Percentiles rank a stretch among this genome's conserved stretches.
phyloP scores from a whole-genome alignment of 2,888 invertebrate genomes.

The Agrochola lychnidis region DNA sequence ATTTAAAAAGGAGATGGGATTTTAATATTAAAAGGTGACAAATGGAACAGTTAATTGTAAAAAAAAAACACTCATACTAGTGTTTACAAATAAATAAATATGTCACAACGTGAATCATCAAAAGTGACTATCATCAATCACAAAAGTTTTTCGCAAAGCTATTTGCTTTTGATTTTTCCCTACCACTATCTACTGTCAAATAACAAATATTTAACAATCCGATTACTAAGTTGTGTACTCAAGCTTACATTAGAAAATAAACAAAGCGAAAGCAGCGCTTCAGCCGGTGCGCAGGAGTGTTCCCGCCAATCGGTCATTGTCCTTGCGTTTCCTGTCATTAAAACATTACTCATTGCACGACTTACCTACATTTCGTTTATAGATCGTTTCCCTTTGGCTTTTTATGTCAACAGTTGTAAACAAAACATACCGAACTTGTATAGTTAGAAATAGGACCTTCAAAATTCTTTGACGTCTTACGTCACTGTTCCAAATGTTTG shows the following conservation, averaged over 20 bases:
- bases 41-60: neutral
- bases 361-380: slow-evolving; percentile 71
- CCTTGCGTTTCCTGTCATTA: slow-evolving; percentile 78
- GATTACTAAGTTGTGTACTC: slow-evolving; percentile 50
- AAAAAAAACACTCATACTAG: neutral
- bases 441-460: slow-evolving; percentile 14
- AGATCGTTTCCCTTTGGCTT: slow-evolving; percentile 56
- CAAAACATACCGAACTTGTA: slow-evolving; percentile 27
- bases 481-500: slow-evolving; percentile 21
- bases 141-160: slow-evolving; percentile 14
- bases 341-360: slow-evolving; percentile 73
- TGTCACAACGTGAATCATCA: neutral
- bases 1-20: slow-evolving; percentile 8
- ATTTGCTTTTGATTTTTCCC: neutral
- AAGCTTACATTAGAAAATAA: slow-evolving; percentile 58
- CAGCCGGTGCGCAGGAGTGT: slow-evolving; percentile 66
- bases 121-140: neutral
- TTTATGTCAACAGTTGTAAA: slow-evolving; percentile 56
- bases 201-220: slow-evolving; percentile 50
- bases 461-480: slow-evolving; percentile 41
- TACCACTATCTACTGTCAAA: slow-evolving; percentile 35
- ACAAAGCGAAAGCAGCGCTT: slow-evolving; percentile 66
- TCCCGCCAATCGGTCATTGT: slow-evolving; percentile 80
- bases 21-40: neutral
- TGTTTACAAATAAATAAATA: neutral